Evolutionary conservation across 2,113 vertebrate genomes (phyloP).

Genomic region (Leptobrachium ailaonicum): DNA sequence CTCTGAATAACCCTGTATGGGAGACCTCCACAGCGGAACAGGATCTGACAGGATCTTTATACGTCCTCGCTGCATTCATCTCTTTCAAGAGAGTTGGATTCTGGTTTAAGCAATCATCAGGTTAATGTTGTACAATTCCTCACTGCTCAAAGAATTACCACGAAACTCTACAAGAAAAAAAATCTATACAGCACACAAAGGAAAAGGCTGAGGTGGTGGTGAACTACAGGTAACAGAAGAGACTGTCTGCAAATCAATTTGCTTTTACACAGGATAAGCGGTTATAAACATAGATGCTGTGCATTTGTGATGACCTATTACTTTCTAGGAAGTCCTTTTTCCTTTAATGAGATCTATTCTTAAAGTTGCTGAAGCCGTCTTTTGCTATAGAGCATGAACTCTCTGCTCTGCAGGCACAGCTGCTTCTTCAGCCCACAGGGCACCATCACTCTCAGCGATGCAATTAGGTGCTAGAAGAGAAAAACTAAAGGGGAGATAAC

Average conservation of each 20-base stretch:
- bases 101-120: no score
- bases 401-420: slow-evolving; percentile 8
- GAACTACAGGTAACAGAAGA: no score
- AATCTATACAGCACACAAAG: no score
- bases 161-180: no score
- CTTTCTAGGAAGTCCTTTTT: slow-evolving; percentile 38
- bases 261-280: slow-evolving; percentile 1
- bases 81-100: no score
- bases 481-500: slow-evolving; percentile 20
- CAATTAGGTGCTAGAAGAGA: slow-evolving; percentile 20
- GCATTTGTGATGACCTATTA: slow-evolving; percentile 35
- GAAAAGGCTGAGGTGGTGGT: no score
- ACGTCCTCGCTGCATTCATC: no score
- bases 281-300: slow-evolving; percentile 4
- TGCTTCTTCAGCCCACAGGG: slow-evolving; percentile 32
- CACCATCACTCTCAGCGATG: slow-evolving; percentile 2
- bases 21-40: no score
- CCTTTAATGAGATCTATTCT: slow-evolving; percentile 39
- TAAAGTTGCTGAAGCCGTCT: slow-evolving; percentile 32
- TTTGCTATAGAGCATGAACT: slow-evolving; percentile 34
- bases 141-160: no score
- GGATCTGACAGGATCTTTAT: no score
- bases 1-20: no score
- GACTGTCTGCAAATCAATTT: background rate
- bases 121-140: no score